Evolutionary conservation across 1,140 invertebrate species (phyloP).

Genomic region (Penaeus indicus): DNA sequence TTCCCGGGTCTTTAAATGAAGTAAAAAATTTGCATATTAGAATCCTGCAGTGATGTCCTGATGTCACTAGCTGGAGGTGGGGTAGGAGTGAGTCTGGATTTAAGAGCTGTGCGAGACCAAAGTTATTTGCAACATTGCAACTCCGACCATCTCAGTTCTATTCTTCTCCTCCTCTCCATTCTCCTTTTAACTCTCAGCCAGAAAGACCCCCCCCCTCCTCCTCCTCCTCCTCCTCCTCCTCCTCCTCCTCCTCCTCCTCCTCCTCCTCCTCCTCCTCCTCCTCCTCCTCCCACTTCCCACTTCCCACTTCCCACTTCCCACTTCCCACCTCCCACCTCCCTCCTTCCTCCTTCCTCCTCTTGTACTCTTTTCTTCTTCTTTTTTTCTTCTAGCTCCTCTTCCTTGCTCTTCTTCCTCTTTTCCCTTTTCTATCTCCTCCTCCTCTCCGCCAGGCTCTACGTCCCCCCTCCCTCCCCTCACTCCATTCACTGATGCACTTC

Average conservation of each 20-base stretch:
- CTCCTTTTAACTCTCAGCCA: not conserved
- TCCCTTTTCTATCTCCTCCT: no score
- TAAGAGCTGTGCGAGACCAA: constrained; percentile 1
- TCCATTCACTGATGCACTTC: not conserved
- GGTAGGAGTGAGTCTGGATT: not conserved
- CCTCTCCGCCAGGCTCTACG: not conserved
- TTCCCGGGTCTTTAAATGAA: no score
- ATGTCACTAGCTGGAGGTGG: not conserved
- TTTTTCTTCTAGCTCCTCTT: no score
- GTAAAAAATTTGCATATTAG: no score
- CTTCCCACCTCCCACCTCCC: constrained; percentile 3
- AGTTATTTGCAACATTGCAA: no score
- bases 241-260: constrained; percentile 4
- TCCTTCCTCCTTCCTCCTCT: constrained; percentile 13
- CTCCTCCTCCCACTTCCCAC: no score
- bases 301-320: not conserved
- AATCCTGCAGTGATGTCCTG: not conserved
- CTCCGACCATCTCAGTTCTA: no score
- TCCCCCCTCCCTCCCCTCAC: not conserved
- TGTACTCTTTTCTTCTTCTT: not conserved
- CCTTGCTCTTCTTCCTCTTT: no score
- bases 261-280: no score
- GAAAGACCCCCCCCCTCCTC: not conserved
- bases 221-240: not conserved
- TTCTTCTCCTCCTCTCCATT: no score